Conservation (phyloP, 1,140 invertebrate genomes). For the Heterodera schachtii region DNA sequence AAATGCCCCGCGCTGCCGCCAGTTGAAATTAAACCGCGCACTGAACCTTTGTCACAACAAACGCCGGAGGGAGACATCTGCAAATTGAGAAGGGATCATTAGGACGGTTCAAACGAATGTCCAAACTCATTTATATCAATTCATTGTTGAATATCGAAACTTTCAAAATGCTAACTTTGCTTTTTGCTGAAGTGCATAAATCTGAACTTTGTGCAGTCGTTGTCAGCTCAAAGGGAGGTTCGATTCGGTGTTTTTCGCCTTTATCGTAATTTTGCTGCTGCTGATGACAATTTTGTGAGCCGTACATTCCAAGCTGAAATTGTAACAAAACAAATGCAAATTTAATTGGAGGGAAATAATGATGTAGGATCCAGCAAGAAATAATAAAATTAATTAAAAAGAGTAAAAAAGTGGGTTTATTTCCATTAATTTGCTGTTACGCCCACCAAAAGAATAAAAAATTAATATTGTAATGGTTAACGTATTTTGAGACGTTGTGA, state of each 20-base stretch:
- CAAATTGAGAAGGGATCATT: not conserved
- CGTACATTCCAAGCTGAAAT: not conserved
- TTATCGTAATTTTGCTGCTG: not conserved
- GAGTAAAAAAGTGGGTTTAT: no score
- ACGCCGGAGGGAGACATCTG: not conserved
- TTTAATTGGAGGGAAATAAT: no score
- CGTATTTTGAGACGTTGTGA: no score
- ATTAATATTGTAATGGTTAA: no score
- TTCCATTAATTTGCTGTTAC: no score
- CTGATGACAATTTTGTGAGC: not conserved
- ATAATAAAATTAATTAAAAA: no score
- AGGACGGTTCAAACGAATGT: no score
- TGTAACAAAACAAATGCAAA: not conserved
- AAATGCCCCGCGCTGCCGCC: slow-evolving; percentile 4
- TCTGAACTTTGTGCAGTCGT: not conserved
- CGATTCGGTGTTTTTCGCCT: not conserved
- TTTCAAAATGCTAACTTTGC: not conserved
- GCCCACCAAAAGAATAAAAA: no score
- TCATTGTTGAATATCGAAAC: no score
- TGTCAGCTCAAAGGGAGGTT: not conserved
- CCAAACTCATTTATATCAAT: no score
- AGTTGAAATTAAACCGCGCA: not conserved
- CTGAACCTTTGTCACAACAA: not conserved
- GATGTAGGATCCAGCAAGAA: no score
- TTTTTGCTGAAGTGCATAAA: not conserved